Percentiles rank a stretch among this genome's conserved stretches.
phyloP scores from a whole-genome alignment of 2,888 invertebrate species.

The Capitulum mitella region DNA sequence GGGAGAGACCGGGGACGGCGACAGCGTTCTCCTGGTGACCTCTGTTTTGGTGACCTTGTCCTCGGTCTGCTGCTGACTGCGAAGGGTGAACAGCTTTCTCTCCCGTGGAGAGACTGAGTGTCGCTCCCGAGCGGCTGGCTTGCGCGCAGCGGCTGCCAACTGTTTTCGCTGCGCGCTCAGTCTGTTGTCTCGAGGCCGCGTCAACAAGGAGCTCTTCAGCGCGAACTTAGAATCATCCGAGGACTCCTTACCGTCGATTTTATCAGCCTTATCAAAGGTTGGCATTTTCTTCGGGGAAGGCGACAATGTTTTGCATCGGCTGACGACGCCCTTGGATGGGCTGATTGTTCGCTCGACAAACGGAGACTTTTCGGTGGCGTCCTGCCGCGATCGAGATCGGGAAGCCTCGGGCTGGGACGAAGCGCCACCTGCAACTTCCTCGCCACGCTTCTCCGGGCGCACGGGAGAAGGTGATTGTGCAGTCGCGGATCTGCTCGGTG shows the following conservation, averaged over 20 bases:
- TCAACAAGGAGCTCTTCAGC: background rate
- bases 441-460: background rate
- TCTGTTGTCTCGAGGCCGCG: background rate
- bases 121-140: background rate
- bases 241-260: background rate
- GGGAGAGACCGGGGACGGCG: background rate
- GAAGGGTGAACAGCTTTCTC: background rate
- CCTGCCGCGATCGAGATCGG: background rate
- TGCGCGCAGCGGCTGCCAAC: background rate
- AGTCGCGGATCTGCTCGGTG: background rate
- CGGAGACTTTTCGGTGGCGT: background rate
- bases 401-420: background rate
- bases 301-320: background rate
- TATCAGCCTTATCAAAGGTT: background rate
- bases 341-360: background rate
- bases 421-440: background rate
- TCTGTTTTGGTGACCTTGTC: background rate
- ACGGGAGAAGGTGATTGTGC: background rate
- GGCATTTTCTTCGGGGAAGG: background rate
- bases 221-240: conserved; percentile 11
- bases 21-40: background rate
- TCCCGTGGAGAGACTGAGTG: background rate
- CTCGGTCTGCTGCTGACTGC: background rate
- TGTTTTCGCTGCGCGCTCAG: background rate
- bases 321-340: background rate